Conservation (phyloP, 2,797 vertebrate species). For the Ispidina lecontei region DNA sequence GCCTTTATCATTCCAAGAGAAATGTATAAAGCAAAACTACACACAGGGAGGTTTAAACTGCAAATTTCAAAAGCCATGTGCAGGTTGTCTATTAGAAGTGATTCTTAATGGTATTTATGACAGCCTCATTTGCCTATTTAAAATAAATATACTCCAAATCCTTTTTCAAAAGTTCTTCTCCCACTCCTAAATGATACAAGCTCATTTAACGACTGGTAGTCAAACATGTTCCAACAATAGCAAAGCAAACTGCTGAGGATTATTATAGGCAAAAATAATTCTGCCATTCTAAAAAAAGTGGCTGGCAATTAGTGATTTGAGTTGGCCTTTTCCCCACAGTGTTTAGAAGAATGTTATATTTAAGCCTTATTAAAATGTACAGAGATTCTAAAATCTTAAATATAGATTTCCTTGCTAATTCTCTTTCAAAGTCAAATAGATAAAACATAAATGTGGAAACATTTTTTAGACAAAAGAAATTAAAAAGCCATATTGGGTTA, state of each 20-base stretch:
- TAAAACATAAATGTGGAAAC: not conserved
- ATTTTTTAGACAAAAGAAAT: not conserved
- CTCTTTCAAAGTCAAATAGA: slow-evolving; percentile 22
- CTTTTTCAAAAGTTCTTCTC: slow-evolving; percentile 49
- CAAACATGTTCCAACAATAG: slow-evolving; percentile 58
- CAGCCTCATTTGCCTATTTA: slow-evolving; percentile 34
- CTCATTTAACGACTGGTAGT: slow-evolving; percentile 75
- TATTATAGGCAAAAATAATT: slow-evolving; percentile 75
- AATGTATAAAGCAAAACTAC: not conserved
- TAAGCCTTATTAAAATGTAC: slow-evolving; percentile 47
- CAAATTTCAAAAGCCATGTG: not conserved
- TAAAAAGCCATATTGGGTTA: not conserved
- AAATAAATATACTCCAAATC: slow-evolving; percentile 60
- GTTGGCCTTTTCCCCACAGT: slow-evolving; percentile 59
- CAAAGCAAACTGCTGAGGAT: slow-evolving; percentile 66
- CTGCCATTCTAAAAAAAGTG: slow-evolving; percentile 63
- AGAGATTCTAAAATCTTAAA: slow-evolving; percentile 40
- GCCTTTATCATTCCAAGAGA: not conserved
- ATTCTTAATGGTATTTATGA: slow-evolving; percentile 33
- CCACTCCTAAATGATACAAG: slow-evolving; percentile 39
- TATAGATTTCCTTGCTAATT: slow-evolving; percentile 47
- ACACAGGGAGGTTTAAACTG: not conserved
- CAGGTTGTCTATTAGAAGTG: slow-evolving; percentile 36
- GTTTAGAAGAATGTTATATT: slow-evolving; percentile 66
- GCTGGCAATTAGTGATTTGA: slow-evolving; percentile 69